Base-by-base conservation (phyloP, 2,888 invertebrate genomes). In the Synanthedon andrenaeformis region DNA sequence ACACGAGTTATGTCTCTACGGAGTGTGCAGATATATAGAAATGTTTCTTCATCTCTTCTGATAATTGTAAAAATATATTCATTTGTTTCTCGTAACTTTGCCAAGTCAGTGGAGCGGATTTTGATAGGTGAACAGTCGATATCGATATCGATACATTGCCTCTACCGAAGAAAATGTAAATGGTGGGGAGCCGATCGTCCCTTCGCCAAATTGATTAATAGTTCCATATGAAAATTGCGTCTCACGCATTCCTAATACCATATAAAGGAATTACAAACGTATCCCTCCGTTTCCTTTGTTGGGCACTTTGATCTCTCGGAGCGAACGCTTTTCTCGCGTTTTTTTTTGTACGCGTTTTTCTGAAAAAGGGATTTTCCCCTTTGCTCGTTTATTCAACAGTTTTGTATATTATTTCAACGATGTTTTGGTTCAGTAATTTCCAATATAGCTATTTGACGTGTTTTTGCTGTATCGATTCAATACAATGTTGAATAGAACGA, bases 261-360 rank as follows among this genome's bases (percentile, higher is more conserved):
- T 68, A 70, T 65, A 69, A 69, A 62, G 63, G 65, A 64, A 71
- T 70, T 67, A 65, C 62, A 56, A 63, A 63, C 60, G 60, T 59
- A 56, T n/a, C 51, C 51, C 55, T 49, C 41, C 55, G 57, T 55
- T 57, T 55, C 53, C 57, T 57, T 53, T 41, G 42, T 23, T 49
- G 10, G 12, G 23, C 11, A 41, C 57, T 57, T 57, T 57, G 57
- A 57, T 57, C 55, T 53, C 52, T 51, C 41, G 45, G 50, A 53
- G 42, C 23, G 52, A 51, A 48, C 52, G 51, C 52, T 49, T 49
- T 49, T 45, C 60, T 61, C 12, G 42, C 66, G 63, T 70, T 71
- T 79, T 79, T 81, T 78, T 79, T 81, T 82, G 79, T 70, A 65
- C 65, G 61, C 54, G 69, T 70, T 74, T 76, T 80, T 35, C 35